Conservation (phyloP, 2,797 vertebrate genomes). For the Neosilurus mollespiculum region DNA sequence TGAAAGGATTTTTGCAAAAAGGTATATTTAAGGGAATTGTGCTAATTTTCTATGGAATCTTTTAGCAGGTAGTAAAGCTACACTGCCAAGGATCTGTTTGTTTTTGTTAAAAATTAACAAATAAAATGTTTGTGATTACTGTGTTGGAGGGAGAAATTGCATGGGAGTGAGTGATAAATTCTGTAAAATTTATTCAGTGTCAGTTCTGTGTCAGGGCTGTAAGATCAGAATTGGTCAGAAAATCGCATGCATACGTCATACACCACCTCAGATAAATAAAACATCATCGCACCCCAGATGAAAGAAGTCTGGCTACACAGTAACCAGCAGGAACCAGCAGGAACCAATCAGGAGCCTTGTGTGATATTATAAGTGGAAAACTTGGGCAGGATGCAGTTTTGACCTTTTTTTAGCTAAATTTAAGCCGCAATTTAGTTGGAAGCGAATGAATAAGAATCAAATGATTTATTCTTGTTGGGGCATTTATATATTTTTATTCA, state of each 20-base stretch:
- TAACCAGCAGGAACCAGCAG: background rate
- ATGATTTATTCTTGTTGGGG: background rate
- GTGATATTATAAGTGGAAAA: background rate
- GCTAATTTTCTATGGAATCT: background rate
- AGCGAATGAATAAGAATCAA: background rate
- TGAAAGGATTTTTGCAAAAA: conserved; percentile 26
- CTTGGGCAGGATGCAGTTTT: background rate
- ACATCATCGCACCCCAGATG: background rate
- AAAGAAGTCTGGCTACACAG: background rate
- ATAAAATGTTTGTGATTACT: background rate
- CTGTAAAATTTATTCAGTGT: background rate
- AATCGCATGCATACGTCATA: background rate
- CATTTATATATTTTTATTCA: background rate
- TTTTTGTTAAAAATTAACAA: background rate
- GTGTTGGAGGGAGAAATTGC: no score
- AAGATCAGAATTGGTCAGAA: background rate
- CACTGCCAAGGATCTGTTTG: background rate
- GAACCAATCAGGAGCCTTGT: background rate
- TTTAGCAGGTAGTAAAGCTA: background rate
- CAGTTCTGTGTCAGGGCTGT: background rate
- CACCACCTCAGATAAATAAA: background rate
- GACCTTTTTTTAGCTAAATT: background rate
- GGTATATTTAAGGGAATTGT: conserved; percentile 22
- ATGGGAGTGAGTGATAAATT: background rate
- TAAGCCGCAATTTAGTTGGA: background rate